Percentiles rank a stretch among this genome's conserved stretches.
Conservation (phyloP, 2,888 invertebrate species). For the Caenorhabditis sinica region DNA sequence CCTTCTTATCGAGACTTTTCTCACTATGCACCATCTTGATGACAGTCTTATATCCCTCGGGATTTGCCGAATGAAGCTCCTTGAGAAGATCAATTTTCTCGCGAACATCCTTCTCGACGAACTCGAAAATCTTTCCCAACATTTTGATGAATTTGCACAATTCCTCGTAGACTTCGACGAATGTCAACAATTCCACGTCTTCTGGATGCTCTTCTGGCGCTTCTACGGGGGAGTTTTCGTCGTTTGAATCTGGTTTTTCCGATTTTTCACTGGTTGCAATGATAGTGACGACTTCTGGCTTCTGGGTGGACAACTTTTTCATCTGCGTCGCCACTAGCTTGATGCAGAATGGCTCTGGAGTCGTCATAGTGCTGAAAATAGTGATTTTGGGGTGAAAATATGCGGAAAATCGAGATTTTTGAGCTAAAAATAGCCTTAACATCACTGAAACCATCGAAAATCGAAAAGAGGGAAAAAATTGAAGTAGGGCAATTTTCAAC, state of each 20-base stretch:
- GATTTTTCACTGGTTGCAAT: background rate
- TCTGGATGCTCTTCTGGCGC: constrained; percentile 9
- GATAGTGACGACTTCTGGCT: background rate
- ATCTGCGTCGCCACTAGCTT: constrained; percentile 61
- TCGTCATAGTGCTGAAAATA: background rate
- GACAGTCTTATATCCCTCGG: constrained; percentile 55
- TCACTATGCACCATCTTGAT: constrained; percentile 48
- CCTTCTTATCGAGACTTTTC: constrained; percentile 37
- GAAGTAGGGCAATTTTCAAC: too few species aligned
- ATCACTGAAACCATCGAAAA: too few species aligned
- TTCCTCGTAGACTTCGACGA: constrained; percentile 61
- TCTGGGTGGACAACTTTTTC: constrained; percentile 38
- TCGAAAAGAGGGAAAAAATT: too few species aligned
- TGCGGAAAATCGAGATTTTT: background rate
- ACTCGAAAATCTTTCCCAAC: constrained; percentile 74
- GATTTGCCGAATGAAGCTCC: constrained; percentile 53
- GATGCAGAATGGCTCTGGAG: constrained; percentile 51
- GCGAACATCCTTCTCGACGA: constrained; percentile 68
- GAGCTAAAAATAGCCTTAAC: too few species aligned
- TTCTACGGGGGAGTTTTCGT: constrained; percentile 1
- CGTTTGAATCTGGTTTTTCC: constrained; percentile 4
- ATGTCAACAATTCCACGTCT: constrained; percentile 61
- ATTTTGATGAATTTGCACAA: constrained; percentile 67
- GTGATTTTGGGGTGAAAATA: too few species aligned
- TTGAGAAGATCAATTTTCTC: constrained; percentile 63